Evolutionary conservation across 2,797 vertebrate genomes (phyloP).

Genomic region (Typhlichthys eigenmanni): DNA sequence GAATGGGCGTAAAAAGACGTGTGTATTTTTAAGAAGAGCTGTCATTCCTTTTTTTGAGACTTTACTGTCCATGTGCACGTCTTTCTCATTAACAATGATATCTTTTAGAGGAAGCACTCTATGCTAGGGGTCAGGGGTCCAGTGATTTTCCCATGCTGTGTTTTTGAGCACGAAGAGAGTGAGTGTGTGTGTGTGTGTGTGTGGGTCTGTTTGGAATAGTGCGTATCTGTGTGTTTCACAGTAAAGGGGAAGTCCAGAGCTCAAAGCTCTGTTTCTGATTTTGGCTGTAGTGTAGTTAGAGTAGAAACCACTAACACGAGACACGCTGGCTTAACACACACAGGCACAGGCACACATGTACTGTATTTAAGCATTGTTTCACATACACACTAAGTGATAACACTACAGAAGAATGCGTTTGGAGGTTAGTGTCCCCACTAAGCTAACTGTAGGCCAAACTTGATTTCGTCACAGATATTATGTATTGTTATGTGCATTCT

Average conservation of each 20-base stretch:
- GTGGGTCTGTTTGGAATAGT: slow-evolving; percentile 21
- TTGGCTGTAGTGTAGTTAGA: slow-evolving; percentile 33
- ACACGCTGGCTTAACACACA: slow-evolving; percentile 28
- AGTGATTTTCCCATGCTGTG: slow-evolving; percentile 77
- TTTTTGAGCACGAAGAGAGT: slow-evolving; percentile 55
- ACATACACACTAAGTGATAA: slow-evolving; percentile 12
- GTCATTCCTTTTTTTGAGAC: slow-evolving; percentile 15
- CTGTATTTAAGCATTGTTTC: neutral
- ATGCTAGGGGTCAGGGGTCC: slow-evolving; percentile 69
- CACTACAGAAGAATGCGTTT: slow-evolving; percentile 54
- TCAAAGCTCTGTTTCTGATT: slow-evolving; percentile 50
- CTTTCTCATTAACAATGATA: slow-evolving; percentile 71
- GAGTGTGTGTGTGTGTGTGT: slow-evolving; percentile 15
- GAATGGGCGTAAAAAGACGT: too few species aligned
- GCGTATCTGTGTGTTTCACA: slow-evolving; percentile 28
- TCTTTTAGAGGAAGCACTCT: slow-evolving; percentile 70
- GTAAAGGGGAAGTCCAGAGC: slow-evolving; percentile 59
- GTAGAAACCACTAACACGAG: slow-evolving; percentile 55
- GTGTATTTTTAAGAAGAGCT: slow-evolving; percentile 6
- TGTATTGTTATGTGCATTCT: slow-evolving; percentile 22
- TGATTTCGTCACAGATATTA: slow-evolving; percentile 54
- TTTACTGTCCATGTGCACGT: slow-evolving; percentile 26
- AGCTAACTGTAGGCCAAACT: slow-evolving; percentile 51
- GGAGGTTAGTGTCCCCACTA: slow-evolving; percentile 52
- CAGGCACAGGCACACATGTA: slow-evolving; percentile 29